Evolutionary conservation across 1,140 invertebrate species (phyloP), one percentile per base, ranked within the genome.

Genomic region (Brachionus rotundiformis): DNA sequence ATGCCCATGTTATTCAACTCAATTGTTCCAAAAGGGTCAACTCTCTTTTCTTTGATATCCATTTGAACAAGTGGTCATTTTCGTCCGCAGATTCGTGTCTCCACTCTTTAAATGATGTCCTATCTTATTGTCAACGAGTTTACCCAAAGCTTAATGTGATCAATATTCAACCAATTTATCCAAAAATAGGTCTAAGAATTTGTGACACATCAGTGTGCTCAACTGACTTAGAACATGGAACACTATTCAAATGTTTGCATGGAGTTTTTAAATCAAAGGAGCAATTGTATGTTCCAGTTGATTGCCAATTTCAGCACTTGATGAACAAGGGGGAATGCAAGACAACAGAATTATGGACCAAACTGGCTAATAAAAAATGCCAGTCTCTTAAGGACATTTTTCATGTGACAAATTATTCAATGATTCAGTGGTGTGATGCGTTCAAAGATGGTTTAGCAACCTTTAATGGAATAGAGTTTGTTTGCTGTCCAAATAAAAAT

Each of bases 351-450:
- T 13, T 8, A 2, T 77, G 36, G 39, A 31, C 31, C 29, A n/a
- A 59, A 16, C 16, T 77, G 10, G 73, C 73, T 6, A 33, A 33
- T 1, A 13, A 77, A 31, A 77, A 77, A 77, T 77, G 73, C 19
- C 25, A 29, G 29, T 54, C 25, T 16, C 10, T 77, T 19, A 27
- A 77, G 6, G 4, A 44, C 1, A 19, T 36, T 10, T 68, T 16
- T 68, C 1, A 13, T 1, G 36, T 59, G 3, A 49, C 27, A 31
- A 77, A 77, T 33, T 54, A 29, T 19, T 29, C 73, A 47, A 29
- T 59, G 29, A 27, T 77, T n/a, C 44, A 77, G 49, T 77, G 73
- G 73, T 77, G 73, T 33, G 73, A 77, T 59, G 73, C 73, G 3
- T 77, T 77, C 49, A 59, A 54, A 29, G 73, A 36, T 33, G 73